These are phyloP conservation scores for Drosophila tanythrix DNA, from an alignment of 2,888 invertebrate genomes.

Conservation along the genomic window DNA sequence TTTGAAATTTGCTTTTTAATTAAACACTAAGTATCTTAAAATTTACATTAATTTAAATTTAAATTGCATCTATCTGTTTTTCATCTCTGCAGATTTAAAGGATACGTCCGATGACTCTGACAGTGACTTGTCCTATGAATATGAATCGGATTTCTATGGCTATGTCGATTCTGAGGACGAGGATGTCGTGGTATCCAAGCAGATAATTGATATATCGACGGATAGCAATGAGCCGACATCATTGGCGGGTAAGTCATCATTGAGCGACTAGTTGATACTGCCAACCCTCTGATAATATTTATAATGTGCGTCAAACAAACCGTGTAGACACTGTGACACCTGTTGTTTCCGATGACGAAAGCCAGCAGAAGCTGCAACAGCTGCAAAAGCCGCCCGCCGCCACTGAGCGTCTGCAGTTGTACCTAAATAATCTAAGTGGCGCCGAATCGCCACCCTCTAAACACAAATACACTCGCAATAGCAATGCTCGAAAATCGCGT, in stretches of 20 bases:
- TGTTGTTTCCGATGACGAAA: conserved; percentile 75
- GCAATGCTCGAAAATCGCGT: conserved; percentile 37
- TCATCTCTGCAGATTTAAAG: conserved; percentile 36
- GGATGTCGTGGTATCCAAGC: conserved; percentile 30
- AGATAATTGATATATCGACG: conserved; percentile 68
- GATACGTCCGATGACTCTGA: conserved; percentile 43
- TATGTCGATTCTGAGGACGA: conserved; percentile 51
- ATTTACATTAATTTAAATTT: not conserved
- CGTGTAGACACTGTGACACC: conserved; percentile 77
- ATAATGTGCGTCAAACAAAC: conserved; percentile 72
- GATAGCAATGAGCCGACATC: conserved; percentile 58
- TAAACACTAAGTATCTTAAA: not conserved
- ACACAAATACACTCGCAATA: conserved; percentile 28
- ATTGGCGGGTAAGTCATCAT: conserved; percentile 66
- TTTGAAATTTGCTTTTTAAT: not conserved
- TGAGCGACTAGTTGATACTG: conserved; percentile 69
- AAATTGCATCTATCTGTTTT: not conserved
- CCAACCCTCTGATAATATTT: conserved; percentile 76
- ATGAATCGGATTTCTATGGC: conserved; percentile 62
- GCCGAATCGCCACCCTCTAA: conserved; percentile 64
- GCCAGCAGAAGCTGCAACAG: conserved; percentile 27
- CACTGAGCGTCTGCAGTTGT: conserved; percentile 55
- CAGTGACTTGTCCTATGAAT: conserved; percentile 53
- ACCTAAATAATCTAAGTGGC: conserved; percentile 58
- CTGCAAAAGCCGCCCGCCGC: conserved; percentile 17